Evolutionary conservation across 2,113 vertebrate genomes (phyloP).

Genomic region (Heterocephalus glaber): DNA sequence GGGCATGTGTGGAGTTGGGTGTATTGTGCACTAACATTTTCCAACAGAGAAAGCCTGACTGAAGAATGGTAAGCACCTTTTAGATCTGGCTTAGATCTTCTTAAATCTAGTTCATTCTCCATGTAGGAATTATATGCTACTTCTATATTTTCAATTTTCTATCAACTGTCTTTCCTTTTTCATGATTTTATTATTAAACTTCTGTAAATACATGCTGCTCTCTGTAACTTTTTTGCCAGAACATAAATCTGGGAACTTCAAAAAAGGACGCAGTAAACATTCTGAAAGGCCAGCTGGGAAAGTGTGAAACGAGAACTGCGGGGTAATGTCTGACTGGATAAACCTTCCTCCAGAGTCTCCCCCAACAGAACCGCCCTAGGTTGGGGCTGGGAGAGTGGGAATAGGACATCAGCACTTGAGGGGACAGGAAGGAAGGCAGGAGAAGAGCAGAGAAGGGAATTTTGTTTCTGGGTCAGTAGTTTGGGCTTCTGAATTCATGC

Average conservation of each 20-base stretch:
- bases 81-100: slow-evolving; percentile 86
- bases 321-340: not conserved
- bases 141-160: slow-evolving; percentile 89
- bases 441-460: not conserved
- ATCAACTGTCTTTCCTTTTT: slow-evolving; percentile 85
- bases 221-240: slow-evolving; percentile 90
- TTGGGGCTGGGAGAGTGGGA: not conserved
- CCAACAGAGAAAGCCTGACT: slow-evolving; percentile 89
- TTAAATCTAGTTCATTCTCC: slow-evolving; percentile 86
- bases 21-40: slow-evolving; percentile 90
- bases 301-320: not conserved
- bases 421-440: not conserved
- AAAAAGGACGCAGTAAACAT: not conserved
- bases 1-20: slow-evolving; percentile 91
- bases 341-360: not conserved
- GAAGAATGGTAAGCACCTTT: slow-evolving; percentile 82
- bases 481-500: slow-evolving; percentile 12
- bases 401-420: not conserved
- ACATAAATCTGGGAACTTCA: slow-evolving; percentile 95
- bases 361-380: not conserved
- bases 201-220: slow-evolving; percentile 92
- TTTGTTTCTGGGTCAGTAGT: not conserved
- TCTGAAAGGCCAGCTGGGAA: not conserved
- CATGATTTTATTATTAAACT: slow-evolving; percentile 94
- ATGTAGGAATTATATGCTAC: slow-evolving; percentile 91